A percentile compares a stretch with the other conserved stretches of the same genome.
These are phyloP conservation scores for Drosophila kurseongensis DNA, from an alignment of 1,140 invertebrate genomes.

Conservation along the genomic window DNA sequence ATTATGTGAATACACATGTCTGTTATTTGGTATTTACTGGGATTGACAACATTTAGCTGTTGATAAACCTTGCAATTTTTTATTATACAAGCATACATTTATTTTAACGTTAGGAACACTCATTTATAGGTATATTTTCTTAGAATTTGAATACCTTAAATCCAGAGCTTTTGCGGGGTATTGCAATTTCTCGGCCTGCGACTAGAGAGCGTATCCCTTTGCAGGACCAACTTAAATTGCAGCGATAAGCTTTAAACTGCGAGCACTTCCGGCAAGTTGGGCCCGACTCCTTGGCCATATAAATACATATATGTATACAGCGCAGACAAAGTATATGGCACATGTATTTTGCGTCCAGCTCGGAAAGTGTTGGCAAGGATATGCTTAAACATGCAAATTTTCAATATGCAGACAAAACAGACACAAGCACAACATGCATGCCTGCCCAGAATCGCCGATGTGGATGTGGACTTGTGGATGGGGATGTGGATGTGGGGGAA, in stretches of 20 bases:
- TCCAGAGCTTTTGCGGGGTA: background rate
- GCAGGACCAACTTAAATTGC: slow-evolving; percentile 69
- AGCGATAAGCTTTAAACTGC: slow-evolving; percentile 83
- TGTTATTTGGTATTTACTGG: no score
- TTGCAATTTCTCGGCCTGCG: slow-evolving; percentile 2
- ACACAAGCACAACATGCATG: slow-evolving; percentile 67
- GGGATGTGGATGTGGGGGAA: background rate
- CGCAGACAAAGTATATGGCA: slow-evolving; percentile 38
- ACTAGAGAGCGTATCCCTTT: slow-evolving; percentile 47
- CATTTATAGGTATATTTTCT: background rate
- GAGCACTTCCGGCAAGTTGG: slow-evolving; percentile 65
- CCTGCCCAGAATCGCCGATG: slow-evolving; percentile 55
- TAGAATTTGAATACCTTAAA: background rate
- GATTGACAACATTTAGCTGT: no score
- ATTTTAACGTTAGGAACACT: no score
- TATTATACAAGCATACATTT: no score
- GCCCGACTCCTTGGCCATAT: slow-evolving; percentile 20
- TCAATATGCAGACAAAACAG: slow-evolving; percentile 80
- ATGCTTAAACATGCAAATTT: slow-evolving; percentile 83
- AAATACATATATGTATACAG: slow-evolving; percentile 16
- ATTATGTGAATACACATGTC: no score
- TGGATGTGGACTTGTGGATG: background rate
- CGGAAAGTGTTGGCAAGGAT: slow-evolving; percentile 81
- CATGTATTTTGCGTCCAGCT: slow-evolving; percentile 50
- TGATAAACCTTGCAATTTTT: no score